Conservation (phyloP, 2,797 vertebrate species). For the Gastrophryne carolinensis region DNA sequence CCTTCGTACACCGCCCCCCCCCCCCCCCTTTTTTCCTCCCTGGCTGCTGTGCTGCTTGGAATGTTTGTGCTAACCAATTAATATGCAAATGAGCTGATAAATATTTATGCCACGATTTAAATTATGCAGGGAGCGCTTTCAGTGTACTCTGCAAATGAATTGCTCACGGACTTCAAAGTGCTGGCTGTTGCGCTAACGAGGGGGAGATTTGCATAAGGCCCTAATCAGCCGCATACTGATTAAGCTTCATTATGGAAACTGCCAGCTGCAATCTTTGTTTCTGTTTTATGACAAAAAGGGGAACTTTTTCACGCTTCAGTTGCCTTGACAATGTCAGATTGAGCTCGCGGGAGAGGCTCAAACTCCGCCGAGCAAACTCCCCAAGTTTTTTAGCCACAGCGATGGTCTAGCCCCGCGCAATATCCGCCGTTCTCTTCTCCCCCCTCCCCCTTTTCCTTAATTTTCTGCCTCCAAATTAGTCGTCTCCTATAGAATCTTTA, state of each 20-base stretch:
- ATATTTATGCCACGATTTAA: slow-evolving; percentile 98
- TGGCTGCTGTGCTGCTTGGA: slow-evolving; percentile 62
- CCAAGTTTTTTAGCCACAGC: slow-evolving; percentile 75
- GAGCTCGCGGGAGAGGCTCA: slow-evolving; percentile 74
- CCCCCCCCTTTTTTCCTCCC: slow-evolving; percentile 56
- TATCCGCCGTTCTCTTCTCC: slow-evolving; percentile 59
- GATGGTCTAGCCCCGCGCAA: slow-evolving; percentile 72
- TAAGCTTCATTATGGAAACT: slow-evolving; percentile 98
- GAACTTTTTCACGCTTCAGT: slow-evolving; percentile 93
- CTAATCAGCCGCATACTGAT: slow-evolving; percentile 99
- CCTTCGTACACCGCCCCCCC: too few species aligned
- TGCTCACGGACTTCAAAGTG: slow-evolving; percentile 99
- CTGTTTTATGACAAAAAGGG: slow-evolving; percentile 91
- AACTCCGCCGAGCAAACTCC: slow-evolving; percentile 72
- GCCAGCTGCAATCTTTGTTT: slow-evolving; percentile 99
- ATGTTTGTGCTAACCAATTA: slow-evolving; percentile 89
- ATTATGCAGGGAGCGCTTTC: slow-evolving; percentile 99
- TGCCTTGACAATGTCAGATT: slow-evolving; percentile 91
- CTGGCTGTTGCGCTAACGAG: slow-evolving; percentile 94
- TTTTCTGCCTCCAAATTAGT: slow-evolving; percentile 54
- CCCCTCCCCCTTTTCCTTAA: slow-evolving; percentile 59
- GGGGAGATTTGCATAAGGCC: slow-evolving; percentile 98
- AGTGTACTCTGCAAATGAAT: slow-evolving; percentile 97
- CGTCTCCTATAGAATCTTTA: slow-evolving; percentile 67
- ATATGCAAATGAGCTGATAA: slow-evolving; percentile 99